Evolutionary conservation across 2,113 vertebrate species (phyloP).

Genomic region (Sialia sialis): DNA sequence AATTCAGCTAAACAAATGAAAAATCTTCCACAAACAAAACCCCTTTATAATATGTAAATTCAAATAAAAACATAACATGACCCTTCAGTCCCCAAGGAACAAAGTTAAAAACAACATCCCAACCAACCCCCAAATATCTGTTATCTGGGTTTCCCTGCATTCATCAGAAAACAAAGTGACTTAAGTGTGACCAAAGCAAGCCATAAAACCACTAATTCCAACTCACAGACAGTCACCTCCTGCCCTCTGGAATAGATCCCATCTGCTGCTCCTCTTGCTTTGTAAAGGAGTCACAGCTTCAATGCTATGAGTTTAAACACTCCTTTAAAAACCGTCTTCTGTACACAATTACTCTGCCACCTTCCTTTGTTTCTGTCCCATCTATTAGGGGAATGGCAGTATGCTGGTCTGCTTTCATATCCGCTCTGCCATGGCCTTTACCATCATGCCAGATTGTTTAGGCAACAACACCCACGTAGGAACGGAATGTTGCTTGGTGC

Average conservation of each 20-base stretch:
- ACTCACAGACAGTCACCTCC: not conserved
- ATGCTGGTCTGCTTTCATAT: rapidly evolving
- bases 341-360: not conserved
- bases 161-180: not conserved
- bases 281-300: not conserved
- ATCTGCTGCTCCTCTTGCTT: not conserved
- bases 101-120: not conserved
- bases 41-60: not conserved
- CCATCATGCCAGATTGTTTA: not conserved
- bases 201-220: slow-evolving; percentile 22
- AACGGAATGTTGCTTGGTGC: rapidly evolving
- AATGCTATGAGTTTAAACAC: not conserved
- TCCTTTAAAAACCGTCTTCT: not conserved
- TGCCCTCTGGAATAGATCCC: not conserved
- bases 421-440: not conserved
- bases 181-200: slow-evolving; percentile 8
- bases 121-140: not conserved
- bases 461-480: rapidly evolving
- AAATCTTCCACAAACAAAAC: not conserved
- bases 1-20: not conserved
- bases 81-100: not conserved
- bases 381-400: not conserved
- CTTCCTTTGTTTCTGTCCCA: not conserved
- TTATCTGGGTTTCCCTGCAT: not conserved
- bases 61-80: not conserved